Conservation (phyloP, 2,888 invertebrate genomes). For the Harpalus rubripes region DNA sequence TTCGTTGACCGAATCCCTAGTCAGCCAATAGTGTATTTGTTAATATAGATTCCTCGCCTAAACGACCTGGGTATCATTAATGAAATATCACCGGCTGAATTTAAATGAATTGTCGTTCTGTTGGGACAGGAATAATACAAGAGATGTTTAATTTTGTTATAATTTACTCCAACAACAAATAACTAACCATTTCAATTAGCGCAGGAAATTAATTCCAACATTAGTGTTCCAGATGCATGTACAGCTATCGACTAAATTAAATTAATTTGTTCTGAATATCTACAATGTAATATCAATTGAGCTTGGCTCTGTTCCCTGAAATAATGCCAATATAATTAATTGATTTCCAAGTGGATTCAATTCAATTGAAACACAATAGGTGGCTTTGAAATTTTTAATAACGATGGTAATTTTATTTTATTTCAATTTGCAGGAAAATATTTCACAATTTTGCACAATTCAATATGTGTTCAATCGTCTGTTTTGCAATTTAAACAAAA, state of each 20-base stretch:
- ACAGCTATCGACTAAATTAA: background rate
- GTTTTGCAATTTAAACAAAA: background rate
- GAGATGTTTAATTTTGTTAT: conserved; percentile 38
- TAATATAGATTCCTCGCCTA: conserved; percentile 11
- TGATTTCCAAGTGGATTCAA: conserved; percentile 21
- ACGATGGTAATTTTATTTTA: conserved; percentile 21
- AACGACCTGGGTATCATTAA: background rate
- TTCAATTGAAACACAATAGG: background rate
- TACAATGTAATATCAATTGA: conserved; percentile 46
- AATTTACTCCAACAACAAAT: conserved; percentile 37
- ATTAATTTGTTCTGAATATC: conserved; percentile 48
- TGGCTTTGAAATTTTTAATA: conserved; percentile 10
- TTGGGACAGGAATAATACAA: background rate
- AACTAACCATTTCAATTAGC: conserved; percentile 47
- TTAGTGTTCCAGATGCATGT: conserved; percentile 11
- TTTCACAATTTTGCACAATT: background rate
- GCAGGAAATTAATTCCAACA: conserved; percentile 37
- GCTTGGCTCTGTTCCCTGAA: conserved; percentile 15
- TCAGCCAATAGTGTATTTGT: background rate
- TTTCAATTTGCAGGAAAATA: background rate
- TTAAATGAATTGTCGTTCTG: conserved; percentile 23
- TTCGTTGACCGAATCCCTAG: background rate
- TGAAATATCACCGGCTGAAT: conserved; percentile 1
- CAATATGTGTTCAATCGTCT: background rate
- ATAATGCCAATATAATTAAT: conserved; percentile 43